These are phyloP conservation scores for Chelon labrosus DNA, from an alignment of 2,797 vertebrate genomes.

Conservation along the genomic window DNA sequence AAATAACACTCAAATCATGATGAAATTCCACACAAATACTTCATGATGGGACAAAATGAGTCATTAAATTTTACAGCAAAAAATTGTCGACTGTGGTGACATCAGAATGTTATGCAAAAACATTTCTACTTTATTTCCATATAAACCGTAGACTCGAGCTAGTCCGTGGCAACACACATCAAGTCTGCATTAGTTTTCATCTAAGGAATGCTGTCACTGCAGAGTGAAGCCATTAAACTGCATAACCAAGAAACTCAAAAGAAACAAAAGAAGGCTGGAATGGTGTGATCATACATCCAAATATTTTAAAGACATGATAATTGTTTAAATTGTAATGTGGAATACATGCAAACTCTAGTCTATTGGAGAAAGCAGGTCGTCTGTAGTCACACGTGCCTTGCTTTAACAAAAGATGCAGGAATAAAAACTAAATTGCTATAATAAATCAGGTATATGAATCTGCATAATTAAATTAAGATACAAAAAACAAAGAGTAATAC, in stretches of 20 bases:
- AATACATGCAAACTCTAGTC: too few species aligned
- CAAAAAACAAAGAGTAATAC: background rate
- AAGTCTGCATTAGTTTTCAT: background rate
- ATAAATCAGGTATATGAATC: background rate
- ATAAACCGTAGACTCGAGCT: background rate
- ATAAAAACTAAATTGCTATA: background rate
- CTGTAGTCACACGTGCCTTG: too few species aligned
- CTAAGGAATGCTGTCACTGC: background rate
- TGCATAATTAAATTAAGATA: background rate
- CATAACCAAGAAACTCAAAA: background rate
- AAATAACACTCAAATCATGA: too few species aligned
- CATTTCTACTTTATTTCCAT: background rate
- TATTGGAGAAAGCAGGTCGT: too few species aligned
- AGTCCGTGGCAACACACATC: background rate
- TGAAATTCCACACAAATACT: too few species aligned
- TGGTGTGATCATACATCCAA: background rate
- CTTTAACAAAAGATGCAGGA: background rate
- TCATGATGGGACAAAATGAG: too few species aligned
- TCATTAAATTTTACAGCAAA: too few species aligned
- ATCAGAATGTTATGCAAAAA: too few species aligned
- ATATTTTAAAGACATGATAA: background rate
- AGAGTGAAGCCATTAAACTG: conserved; percentile 1
- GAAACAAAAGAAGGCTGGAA: background rate
- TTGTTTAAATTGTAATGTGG: background rate
- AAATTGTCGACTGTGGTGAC: too few species aligned